Percentiles rank a stretch among this genome's conserved stretches.
Evolutionary conservation across 2,888 invertebrate species (phyloP).

Genomic region (Xiphydria camelus): DNA sequence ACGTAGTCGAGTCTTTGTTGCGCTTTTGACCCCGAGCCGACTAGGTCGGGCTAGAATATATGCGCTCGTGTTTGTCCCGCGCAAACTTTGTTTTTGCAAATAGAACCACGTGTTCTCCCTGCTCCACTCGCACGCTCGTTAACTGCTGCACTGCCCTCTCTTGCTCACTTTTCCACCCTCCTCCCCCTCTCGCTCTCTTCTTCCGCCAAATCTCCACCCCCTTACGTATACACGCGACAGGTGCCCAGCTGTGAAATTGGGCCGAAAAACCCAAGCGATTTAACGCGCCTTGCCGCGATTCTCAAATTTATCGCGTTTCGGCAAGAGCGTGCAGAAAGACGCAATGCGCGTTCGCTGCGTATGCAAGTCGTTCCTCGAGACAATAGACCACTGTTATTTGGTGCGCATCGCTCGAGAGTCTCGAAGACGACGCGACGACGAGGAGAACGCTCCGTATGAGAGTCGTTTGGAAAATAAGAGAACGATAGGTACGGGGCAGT

Average conservation of each 20-base stretch:
- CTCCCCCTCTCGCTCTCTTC: conserved; percentile 15
- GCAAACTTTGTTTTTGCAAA: conserved; percentile 56
- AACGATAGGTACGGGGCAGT: too few relatives aligned
- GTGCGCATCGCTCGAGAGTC: too few relatives aligned
- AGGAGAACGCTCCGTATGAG: too few relatives aligned
- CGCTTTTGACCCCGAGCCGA: conserved; percentile 46
- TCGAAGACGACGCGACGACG: too few relatives aligned
- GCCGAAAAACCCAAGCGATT: not conserved
- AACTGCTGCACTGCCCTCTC: not conserved
- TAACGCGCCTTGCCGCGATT: too few relatives aligned
- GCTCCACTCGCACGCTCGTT: conserved; percentile 13
- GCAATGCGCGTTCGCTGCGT: too few relatives aligned
- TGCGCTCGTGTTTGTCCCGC: conserved; percentile 50
- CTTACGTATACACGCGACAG: conserved; percentile 46
- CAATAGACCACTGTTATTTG: too few relatives aligned
- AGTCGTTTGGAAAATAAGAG: too few relatives aligned
- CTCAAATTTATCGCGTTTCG: too few relatives aligned
- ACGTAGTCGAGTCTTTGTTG: conserved; percentile 46
- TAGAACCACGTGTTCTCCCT: conserved; percentile 48
- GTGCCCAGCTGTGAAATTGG: conserved; percentile 25
- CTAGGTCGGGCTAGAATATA: conserved; percentile 37
- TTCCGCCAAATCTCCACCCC: conserved; percentile 29
- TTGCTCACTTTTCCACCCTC: conserved; percentile 17
- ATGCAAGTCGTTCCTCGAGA: too few relatives aligned
- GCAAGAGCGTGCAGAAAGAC: too few relatives aligned